A percentile compares a stretch with the other conserved stretches of the same genome.
Conservation (phyloP, 1,140 invertebrate species). For the Drosophila bipectinata region DNA sequence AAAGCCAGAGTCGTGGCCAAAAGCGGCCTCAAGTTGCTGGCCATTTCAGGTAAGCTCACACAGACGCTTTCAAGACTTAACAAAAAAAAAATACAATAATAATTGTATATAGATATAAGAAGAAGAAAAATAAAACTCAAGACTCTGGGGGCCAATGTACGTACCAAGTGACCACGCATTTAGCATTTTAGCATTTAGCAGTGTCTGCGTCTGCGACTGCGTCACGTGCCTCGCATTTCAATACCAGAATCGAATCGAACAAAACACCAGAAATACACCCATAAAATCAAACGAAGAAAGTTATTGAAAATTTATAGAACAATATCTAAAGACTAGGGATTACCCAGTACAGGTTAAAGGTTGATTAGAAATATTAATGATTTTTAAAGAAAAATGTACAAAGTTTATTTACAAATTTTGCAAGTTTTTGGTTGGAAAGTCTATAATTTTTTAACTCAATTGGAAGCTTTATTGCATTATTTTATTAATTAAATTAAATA, state of each 20-base stretch:
- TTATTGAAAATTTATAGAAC: background rate
- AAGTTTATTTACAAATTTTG: no score
- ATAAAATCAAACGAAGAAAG: slow-evolving; percentile 9
- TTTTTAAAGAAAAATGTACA: no score
- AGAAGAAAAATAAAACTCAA: background rate
- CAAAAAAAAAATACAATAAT: background rate
- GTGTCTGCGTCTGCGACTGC: slow-evolving; percentile 52
- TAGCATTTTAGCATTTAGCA: slow-evolving; percentile 18
- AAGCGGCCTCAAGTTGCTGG: slow-evolving; percentile 66
- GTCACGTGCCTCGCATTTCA: slow-evolving; percentile 66
- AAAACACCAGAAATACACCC: slow-evolving; percentile 5
- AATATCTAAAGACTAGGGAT: background rate
- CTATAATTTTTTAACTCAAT: no score
- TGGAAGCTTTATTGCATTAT: no score
- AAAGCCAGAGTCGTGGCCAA: slow-evolving; percentile 68
- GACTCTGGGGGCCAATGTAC: slow-evolving; percentile 45
- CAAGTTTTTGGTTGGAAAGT: no score
- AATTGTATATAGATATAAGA: background rate
- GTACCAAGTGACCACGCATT: slow-evolving; percentile 38
- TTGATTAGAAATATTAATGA: no score
- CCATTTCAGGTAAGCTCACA: slow-evolving; percentile 60
- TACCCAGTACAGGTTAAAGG: background rate
- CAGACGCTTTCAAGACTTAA: slow-evolving; percentile 1
- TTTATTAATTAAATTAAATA: no score
- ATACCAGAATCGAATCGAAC: slow-evolving; percentile 19